phyloP scores from a whole-genome alignment of 2,888 invertebrate genomes.

The Rutpela maculata region DNA sequence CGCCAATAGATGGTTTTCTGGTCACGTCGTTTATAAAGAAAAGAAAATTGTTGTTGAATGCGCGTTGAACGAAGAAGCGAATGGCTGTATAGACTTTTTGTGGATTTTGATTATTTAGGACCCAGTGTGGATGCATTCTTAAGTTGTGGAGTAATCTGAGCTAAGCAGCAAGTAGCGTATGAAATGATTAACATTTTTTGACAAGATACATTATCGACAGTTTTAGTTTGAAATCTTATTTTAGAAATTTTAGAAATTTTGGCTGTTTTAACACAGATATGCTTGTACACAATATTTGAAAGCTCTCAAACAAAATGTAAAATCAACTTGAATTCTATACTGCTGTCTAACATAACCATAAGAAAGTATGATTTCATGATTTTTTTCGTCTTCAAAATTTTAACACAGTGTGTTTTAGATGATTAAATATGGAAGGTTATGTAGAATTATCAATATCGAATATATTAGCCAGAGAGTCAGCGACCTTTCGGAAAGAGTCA shows the following conservation, averaged over 20 bases:
- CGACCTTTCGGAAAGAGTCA: no score
- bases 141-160: constrained; percentile 8
- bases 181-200: no score
- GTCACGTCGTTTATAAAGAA: constrained; percentile 32
- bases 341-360: no score
- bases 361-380: no score
- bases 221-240: not conserved
- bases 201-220: not conserved
- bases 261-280: not conserved
- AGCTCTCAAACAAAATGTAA: not conserved
- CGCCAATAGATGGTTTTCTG: constrained; percentile 30
- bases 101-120: constrained; percentile 34
- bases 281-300: not conserved
- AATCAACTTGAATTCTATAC: not conserved
- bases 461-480: no score
- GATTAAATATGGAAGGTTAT: no score
- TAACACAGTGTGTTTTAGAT: no score
- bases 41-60: constrained; percentile 32
- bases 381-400: no score
- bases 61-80: constrained; percentile 25
- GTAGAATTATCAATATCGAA: no score
- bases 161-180: not conserved
- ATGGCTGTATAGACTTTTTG: constrained; percentile 16
- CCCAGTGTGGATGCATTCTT: constrained; percentile 17
- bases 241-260: not conserved